These are phyloP conservation scores for Zaprionus kolodkinae DNA, from an alignment of 1,140 invertebrate species.

Conservation along the genomic window DNA sequence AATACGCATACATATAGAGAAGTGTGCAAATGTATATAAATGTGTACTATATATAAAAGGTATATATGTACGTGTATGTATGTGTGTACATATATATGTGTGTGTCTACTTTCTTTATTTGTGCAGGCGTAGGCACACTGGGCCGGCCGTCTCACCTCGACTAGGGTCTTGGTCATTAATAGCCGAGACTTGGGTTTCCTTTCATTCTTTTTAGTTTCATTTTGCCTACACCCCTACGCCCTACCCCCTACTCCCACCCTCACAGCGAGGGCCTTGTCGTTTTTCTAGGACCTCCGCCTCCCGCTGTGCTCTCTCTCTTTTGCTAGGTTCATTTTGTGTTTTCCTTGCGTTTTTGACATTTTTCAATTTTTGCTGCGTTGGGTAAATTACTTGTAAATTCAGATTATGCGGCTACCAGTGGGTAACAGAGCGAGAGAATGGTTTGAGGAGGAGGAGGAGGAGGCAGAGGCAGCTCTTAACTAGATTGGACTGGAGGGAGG, in stretches of 20 bases:
- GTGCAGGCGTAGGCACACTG: constrained; percentile 7
- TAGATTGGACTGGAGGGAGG: constrained; percentile 46
- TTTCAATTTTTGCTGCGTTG: constrained; percentile 64
- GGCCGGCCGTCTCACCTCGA: constrained; percentile 33
- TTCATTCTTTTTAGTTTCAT: constrained; percentile 14
- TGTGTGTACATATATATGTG: background rate
- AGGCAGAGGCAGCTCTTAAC: constrained; percentile 52
- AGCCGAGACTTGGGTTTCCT: constrained; percentile 27
- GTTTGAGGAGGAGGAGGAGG: background rate
- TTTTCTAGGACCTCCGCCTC: constrained; percentile 41
- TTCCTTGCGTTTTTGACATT: constrained; percentile 70
- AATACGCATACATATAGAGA: constrained; percentile 33
- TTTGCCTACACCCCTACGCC: background rate
- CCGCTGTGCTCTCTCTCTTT: constrained; percentile 22
- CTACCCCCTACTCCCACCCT: constrained; percentile 9
- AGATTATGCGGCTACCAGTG: constrained; percentile 48
- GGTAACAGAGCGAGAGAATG: background rate
- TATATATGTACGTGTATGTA: background rate
- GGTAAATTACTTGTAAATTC: constrained; percentile 75
- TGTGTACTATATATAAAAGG: background rate
- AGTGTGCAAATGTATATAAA: constrained; percentile 9
- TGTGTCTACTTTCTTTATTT: constrained; percentile 11
- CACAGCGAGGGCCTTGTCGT: background rate
- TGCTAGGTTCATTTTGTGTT: constrained; percentile 59
- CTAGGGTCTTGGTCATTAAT: constrained; percentile 49